These are phyloP conservation scores for Centropus bengalensis DNA, from an alignment of 2,113 vertebrate genomes.

Conservation along the genomic window DNA sequence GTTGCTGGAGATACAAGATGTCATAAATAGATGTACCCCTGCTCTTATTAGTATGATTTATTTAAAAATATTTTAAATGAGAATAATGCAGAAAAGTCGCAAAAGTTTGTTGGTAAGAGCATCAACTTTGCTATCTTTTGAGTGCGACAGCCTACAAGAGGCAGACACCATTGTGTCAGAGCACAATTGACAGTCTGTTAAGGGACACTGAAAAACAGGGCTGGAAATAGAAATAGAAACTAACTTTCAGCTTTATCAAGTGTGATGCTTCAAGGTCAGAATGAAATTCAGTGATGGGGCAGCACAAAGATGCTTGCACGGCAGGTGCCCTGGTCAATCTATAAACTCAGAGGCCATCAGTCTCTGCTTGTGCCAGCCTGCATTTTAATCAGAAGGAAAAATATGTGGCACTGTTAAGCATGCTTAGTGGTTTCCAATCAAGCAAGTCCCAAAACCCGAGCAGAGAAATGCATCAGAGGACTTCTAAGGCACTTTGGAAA, in stretches of 20 bases:
- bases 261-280: constrained; percentile 71
- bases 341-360: constrained; percentile 72
- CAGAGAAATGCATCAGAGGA: neutral
- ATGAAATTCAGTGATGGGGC: constrained; percentile 70
- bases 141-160: neutral
- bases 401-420: constrained; percentile 40
- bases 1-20: neutral
- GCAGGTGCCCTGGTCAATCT: constrained; percentile 72
- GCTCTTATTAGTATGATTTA: neutral
- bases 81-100: neutral
- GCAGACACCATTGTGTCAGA: constrained; percentile 10
- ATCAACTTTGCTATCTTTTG: neutral
- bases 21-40: neutral
- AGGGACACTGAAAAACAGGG: constrained; percentile 52
- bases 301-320: constrained; percentile 72
- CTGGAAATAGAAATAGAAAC: constrained; percentile 68
- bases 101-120: neutral
- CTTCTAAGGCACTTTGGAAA: neutral
- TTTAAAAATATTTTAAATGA: neutral
- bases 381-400: constrained; percentile 63
- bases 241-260: constrained; percentile 72
- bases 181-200: constrained; percentile 56
- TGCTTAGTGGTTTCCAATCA: constrained; percentile 40
- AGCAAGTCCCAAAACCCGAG: neutral
- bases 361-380: constrained; percentile 62